Base-by-base conservation (phyloP, 1,140 invertebrate genomes). In the Acromyrmex charruanus region DNA sequence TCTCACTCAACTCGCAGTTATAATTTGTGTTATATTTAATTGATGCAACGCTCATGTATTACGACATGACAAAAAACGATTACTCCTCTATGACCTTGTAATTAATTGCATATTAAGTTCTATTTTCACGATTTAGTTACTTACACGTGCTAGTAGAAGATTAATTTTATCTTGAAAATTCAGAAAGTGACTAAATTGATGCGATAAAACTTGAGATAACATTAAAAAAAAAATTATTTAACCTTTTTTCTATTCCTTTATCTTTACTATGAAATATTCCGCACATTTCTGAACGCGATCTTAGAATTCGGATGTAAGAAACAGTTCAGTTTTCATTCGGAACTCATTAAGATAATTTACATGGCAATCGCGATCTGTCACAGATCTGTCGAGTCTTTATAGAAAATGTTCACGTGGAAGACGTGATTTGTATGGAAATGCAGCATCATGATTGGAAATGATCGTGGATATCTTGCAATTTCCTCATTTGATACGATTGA, bases 381-480 rank as follows among this genome's bases (percentile, higher is more conserved):
- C 16, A 68, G 7, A 25, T 79, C 6, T 44, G 21, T 14, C 6
- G 16, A 28, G 31, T 6, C 18, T 71, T 81, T 18, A 1, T 28
- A 16, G 35, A 71, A 58, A 58, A 71, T 21, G 3, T 59, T 10
- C 16, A 14, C n/a, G 6, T 72, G 58, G 49, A 81, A 71, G 44
- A 65, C n/a, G 6, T 58, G 7, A 35, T 25, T 81, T 81, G 35
- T 81, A 21, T 4, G 31, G 2, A 69, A 81, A 66, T 58, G n/a
- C 21, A 14, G 0, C 10, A 71, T 71, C 39, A 74, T 74, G 21
- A 55, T 72, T 74, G 3, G 18, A 61, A 77, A 28, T 28, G 9
- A 63, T 9, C 1, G n/a, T 21, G 14, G 16, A 39, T 35, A 55
- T 44, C 1, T 63, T 61, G 14, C 55, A n/a, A 63, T 44, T n/a